phyloP scores from a whole-genome alignment of 2,113 vertebrate genomes.

The Alethe diademata region DNA sequence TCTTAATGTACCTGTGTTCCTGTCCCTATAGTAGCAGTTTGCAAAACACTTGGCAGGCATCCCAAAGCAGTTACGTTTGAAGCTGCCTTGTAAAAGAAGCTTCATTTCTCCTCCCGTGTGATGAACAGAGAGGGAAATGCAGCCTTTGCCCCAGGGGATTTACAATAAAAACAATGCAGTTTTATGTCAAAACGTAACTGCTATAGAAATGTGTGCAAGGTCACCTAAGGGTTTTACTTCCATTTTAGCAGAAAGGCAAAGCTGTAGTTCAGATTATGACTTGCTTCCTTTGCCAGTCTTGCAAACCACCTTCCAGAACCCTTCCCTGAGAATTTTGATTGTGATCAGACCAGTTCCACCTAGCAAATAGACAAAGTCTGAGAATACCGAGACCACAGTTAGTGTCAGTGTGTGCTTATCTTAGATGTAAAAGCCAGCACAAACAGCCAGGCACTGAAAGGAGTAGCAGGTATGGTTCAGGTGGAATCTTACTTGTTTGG shows the following conservation, averaged over 20 bases:
- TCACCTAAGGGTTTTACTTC: neutral
- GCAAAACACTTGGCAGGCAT: constrained; percentile 21
- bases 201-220: neutral
- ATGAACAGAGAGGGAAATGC: neutral
- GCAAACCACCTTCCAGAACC: neutral
- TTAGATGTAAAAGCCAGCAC: neutral
- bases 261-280: neutral
- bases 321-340: neutral
- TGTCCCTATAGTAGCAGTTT: constrained; percentile 1
- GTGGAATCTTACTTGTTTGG: neutral
- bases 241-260: neutral
- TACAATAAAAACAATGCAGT: neutral
- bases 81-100: constrained; percentile 6
- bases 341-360: neutral
- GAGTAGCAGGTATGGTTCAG: neutral
- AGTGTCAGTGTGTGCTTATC: neutral
- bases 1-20: constrained; percentile 25
- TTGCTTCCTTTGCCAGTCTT: neutral
- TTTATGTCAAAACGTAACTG: neutral
- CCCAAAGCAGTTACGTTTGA: neutral
- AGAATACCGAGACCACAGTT: neutral
- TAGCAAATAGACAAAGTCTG: neutral
- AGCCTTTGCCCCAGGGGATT: constrained; percentile 3
- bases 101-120: neutral
- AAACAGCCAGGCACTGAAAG: neutral